A percentile compares a stretch with the other conserved stretches of the same genome.
These are phyloP conservation scores for Papilio machaon DNA, from an alignment of 1,140 invertebrate species.

Conservation along the genomic window DNA sequence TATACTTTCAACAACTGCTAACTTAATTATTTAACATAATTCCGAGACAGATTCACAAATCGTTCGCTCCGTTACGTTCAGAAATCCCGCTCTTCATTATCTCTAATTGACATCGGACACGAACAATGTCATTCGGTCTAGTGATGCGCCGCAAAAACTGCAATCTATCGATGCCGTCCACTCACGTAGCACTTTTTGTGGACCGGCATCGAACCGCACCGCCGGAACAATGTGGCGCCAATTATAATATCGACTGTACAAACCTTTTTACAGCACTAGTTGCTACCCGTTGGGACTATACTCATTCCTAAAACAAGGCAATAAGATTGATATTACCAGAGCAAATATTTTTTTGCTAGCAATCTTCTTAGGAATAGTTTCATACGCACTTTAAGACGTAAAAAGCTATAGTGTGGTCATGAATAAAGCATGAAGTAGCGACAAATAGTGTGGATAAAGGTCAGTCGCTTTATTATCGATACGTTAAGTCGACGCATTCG, in stretches of 20 bases:
- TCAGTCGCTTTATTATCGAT: slow-evolving; percentile 70
- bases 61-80: slow-evolving; percentile 46
- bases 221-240: slow-evolving; percentile 55
- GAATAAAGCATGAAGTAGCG: slow-evolving; percentile 73
- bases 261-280: slow-evolving; percentile 40
- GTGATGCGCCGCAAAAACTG: slow-evolving; percentile 62
- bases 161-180: slow-evolving; percentile 71
- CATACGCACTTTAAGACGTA: slow-evolving; percentile 63
- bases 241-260: slow-evolving; percentile 55
- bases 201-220: slow-evolving; percentile 57
- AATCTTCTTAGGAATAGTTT: slow-evolving; percentile 47
- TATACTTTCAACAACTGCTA: neutral
- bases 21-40: neutral
- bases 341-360: slow-evolving; percentile 19
- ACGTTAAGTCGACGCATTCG: slow-evolving; percentile 60
- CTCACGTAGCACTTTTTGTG: slow-evolving; percentile 62
- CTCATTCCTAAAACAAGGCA: slow-evolving; percentile 40
- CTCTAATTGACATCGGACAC: slow-evolving; percentile 68
- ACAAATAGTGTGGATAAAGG: slow-evolving; percentile 76
- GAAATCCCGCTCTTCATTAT: slow-evolving; percentile 62
- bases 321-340: slow-evolving; percentile 47
- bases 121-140: slow-evolving; percentile 65
- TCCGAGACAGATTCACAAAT: slow-evolving; percentile 37
- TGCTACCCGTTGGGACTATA: slow-evolving; percentile 3
- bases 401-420: slow-evolving; percentile 60